Conservation (phyloP, 2,888 invertebrate genomes). For the Drosophila pegasa region DNA sequence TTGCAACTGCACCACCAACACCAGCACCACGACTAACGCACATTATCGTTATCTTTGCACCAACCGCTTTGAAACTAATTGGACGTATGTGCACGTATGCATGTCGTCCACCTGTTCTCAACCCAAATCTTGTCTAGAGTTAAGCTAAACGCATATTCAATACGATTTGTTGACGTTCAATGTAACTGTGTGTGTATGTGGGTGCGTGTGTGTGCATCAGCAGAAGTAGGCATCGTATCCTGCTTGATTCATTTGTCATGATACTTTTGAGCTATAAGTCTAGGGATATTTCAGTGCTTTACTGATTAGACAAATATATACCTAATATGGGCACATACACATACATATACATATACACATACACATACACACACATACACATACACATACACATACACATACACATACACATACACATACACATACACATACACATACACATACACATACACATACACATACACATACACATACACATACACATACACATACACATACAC, state of each 20-base stretch:
- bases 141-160: not conserved
- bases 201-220: not conserved
- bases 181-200: not conserved
- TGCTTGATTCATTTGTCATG: not conserved
- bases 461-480: no score
- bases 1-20: conserved; percentile 34
- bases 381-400: not conserved
- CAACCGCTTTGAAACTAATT: conserved; percentile 73
- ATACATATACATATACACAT: conserved; percentile 7
- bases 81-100: conserved; percentile 85
- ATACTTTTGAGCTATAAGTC: conserved; percentile 8
- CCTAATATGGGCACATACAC: not conserved
- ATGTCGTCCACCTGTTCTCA: conserved; percentile 68
- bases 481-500: no score
- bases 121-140: conserved; percentile 2
- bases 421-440: no score
- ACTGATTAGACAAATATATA: not conserved
- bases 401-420: conserved; percentile 1
- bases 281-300: not conserved
- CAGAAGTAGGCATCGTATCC: not conserved
- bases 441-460: no score
- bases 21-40: conserved; percentile 37
- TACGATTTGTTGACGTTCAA: not conserved
- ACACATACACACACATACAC: not conserved
- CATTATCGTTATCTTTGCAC: conserved; percentile 60